A percentile compares a stretch with the other conserved stretches of the same genome.
Evolutionary conservation across 2,797 vertebrate genomes (phyloP).

Genomic region (Ctenopoma kingsleyae): DNA sequence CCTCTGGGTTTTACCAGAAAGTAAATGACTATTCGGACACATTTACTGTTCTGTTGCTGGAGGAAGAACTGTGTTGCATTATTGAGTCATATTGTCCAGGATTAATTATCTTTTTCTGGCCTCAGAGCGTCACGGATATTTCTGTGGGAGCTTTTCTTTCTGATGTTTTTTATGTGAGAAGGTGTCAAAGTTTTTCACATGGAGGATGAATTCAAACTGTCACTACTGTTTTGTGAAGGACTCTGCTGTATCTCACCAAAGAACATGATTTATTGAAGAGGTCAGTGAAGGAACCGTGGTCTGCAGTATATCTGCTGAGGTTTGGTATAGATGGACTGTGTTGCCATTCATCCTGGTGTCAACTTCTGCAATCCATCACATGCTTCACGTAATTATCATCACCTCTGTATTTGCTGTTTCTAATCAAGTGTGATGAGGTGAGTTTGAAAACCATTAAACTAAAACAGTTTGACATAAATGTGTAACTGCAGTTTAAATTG

Average conservation of each 20-base stretch:
- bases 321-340: slow-evolving; percentile 28
- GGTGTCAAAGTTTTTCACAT: slow-evolving; percentile 7
- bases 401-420: slow-evolving; percentile 3
- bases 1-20: neutral
- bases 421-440: neutral
- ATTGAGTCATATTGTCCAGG: slow-evolving; percentile 1
- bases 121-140: slow-evolving; percentile 11
- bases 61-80: slow-evolving; percentile 10
- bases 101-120: neutral
- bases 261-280: slow-evolving; percentile 7
- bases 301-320: neutral
- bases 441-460: slow-evolving; percentile 12
- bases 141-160: neutral
- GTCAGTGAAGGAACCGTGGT: slow-evolving; percentile 4
- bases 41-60: neutral
- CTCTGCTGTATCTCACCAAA: slow-evolving; percentile 11
- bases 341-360: slow-evolving; percentile 27
- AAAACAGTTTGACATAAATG: too few relatives aligned
- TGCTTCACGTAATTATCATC: slow-evolving; percentile 4
- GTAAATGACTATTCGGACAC: neutral
- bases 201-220: slow-evolving; percentile 15
- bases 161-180: slow-evolving; percentile 7
- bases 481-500: neutral
- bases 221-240: slow-evolving; percentile 4
- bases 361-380: neutral